Evolutionary conservation across 2,113 vertebrate species (phyloP).

Genomic region (Anser cygnoides): DNA sequence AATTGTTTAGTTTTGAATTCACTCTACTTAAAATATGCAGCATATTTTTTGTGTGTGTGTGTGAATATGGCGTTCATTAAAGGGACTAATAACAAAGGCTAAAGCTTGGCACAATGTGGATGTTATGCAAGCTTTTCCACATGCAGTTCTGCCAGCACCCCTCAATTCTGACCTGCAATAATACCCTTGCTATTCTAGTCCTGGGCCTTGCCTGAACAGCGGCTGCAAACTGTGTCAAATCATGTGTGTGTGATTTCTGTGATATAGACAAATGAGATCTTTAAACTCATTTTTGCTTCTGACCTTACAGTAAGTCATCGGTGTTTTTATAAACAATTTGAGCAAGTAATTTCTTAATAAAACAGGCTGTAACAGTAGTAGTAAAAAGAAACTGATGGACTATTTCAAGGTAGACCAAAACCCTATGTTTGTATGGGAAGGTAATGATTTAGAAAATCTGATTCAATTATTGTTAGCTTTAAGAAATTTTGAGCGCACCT

Average conservation of each 20-base stretch:
- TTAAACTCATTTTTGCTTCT: neutral
- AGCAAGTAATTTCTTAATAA: conserved; percentile 54
- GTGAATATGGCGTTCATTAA: conserved; percentile 73
- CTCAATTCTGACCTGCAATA: conserved; percentile 69
- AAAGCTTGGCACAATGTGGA: conserved; percentile 62
- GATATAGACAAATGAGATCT: conserved; percentile 40
- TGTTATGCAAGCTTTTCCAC: conserved; percentile 72
- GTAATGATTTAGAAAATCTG: conserved; percentile 75
- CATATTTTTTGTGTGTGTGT: conserved; percentile 43
- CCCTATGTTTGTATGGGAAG: conserved; percentile 63
- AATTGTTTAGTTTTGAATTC: conserved; percentile 61
- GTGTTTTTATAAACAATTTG: conserved; percentile 46
- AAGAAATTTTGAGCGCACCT: conserved; percentile 54
- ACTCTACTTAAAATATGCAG: conserved; percentile 63
- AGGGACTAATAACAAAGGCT: conserved; percentile 71
- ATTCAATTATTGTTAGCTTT: conserved; percentile 70
- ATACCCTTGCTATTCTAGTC: conserved; percentile 66
- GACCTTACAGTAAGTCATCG: conserved; percentile 33
- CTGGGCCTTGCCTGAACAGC: conserved; percentile 37
- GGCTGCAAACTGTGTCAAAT: conserved; percentile 52
- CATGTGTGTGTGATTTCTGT: conserved; percentile 27
- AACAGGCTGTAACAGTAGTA: neutral
- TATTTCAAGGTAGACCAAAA: neutral
- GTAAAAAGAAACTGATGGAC: conserved; percentile 21
- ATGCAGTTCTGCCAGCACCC: conserved; percentile 61